Base-by-base conservation (phyloP, 2,888 invertebrate species). In the Gnatocerus cornutus region DNA sequence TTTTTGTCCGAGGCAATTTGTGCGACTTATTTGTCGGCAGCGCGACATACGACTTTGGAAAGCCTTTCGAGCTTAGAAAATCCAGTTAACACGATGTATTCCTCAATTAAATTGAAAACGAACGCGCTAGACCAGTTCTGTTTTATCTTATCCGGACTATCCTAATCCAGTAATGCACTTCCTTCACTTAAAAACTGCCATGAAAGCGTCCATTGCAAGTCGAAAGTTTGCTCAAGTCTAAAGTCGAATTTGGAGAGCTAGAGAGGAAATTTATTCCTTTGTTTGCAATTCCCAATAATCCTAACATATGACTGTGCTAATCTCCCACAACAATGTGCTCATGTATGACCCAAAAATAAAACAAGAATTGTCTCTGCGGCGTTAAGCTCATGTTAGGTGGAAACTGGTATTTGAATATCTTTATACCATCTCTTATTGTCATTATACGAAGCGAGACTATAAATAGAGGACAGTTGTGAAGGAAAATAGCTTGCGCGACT, bases 211-310 rank as follows among this genome's bases (percentile, higher is more conserved):
- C 56, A 56, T 56, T 43, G 41, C 37, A 46, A 61, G 33, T 53
- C 37, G 53, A 16, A 16, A 21, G 16, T 12, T 48, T 45, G 13
- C 4, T 4, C 21, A 14, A 8, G 27, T 29, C 62, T 68, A 73
- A 63, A 59, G n/a, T 52, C 3, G 50, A 33, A 64, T 41, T 41
- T 41, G 16, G 55, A 29, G 16, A 10, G 56, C 14, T 52, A 39
- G 16, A 41, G 41, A 41, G 12, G 48, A 21, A 48, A 59, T 69
- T 72, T 66, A 69, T 67, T 58, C 50, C 58, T 61, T 67, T 72
- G 72, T 72, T 72, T 72, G 70, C 68, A 74, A 68, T 74, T 74
- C 69, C 13, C n/a, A n/a, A 50, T 53, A 56, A 56, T 56, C 39
- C 56, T 56, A 56, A 56, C 27, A 16, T 56, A 56, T 43, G 39